These are phyloP conservation scores for Megatriorchis doriae DNA, from an alignment of 2,113 vertebrate genomes.

Conservation along the genomic window DNA sequence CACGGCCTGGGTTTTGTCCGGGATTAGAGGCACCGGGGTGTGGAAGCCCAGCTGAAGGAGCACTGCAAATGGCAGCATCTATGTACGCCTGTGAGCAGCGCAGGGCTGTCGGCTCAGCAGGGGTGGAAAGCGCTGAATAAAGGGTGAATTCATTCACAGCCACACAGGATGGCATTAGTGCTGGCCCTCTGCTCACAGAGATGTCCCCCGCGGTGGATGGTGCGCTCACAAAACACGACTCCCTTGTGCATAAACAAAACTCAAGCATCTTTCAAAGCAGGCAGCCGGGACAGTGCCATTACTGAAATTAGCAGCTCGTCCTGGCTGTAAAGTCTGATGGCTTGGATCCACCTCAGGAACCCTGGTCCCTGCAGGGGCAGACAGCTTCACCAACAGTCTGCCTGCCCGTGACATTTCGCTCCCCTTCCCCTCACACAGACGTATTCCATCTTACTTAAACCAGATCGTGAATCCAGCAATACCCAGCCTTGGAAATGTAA, in stretches of 20 bases:
- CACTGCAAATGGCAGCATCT: background rate
- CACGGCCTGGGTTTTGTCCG: background rate
- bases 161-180: slow-evolving; percentile 20
- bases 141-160: slow-evolving; percentile 8
- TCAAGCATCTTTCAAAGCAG: background rate
- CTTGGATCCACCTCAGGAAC: background rate
- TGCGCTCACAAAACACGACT: background rate
- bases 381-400: background rate
- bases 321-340: background rate
- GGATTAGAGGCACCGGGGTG: background rate
- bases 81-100: background rate
- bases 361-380: background rate
- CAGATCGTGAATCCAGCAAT: background rate
- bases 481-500: background rate
- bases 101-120: background rate
- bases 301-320: background rate
- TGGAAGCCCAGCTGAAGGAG: background rate
- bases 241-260: slow-evolving; percentile 11
- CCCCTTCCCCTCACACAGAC: background rate
- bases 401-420: background rate
- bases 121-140: background rate
- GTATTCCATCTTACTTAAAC: background rate
- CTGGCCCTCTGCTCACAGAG: background rate
- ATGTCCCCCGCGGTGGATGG: background rate
- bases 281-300: background rate